Base-by-base conservation (phyloP, 2,113 vertebrate genomes). In the Hippocampus abdominalis region DNA sequence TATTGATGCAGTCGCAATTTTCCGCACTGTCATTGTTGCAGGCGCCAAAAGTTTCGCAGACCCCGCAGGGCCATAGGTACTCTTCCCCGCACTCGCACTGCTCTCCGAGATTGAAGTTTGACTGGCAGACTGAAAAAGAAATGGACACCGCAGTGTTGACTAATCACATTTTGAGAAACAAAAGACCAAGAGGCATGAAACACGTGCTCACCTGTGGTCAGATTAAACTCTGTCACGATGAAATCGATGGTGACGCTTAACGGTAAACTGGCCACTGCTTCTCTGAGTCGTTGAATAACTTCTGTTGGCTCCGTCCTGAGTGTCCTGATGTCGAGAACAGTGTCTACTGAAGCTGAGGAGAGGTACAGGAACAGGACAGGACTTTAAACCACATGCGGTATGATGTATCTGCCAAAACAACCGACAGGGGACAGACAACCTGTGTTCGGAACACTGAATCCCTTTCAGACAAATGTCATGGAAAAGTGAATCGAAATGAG, bases 11-110 rank as follows among this genome's bases (percentile, higher is more conserved):
- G 0, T 18, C 16, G 44, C 89, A 91, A 23, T 62, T 71, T 51
- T 4, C 12, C 12, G 29, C 16, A 4, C 32, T 68, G 23, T 20
- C 5, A 64, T 68, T 61, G 10, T 27, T 63, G 66, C 88, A 89
- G 0, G 56, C 12, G 8, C 71, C 44, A 8, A 75, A 77, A 1
- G 0, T 0, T 3, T 13, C 2, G 70, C 88, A 89, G 60, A 27
- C 66, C 62, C 76, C 63, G 72, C 80, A 86, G 27, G 80, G 59
- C 83, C 76, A 89, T 11, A 54, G 23, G 71, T 66, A 88, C 1
- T n/a, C 16, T 0, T 79, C 66, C 73, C 83, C 83, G 73, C 88
- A 89, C 0, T 51, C 18, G 78, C 89, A 90, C 65, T 62, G 64
- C 9, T 20, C 60, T 20, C 21, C 53, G 56, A 46, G 66, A 13